A percentile compares a stretch with the other conserved stretches of the same genome.
Conservation (phyloP, 2,797 vertebrate genomes). For the Sebastes steindachneri region DNA sequence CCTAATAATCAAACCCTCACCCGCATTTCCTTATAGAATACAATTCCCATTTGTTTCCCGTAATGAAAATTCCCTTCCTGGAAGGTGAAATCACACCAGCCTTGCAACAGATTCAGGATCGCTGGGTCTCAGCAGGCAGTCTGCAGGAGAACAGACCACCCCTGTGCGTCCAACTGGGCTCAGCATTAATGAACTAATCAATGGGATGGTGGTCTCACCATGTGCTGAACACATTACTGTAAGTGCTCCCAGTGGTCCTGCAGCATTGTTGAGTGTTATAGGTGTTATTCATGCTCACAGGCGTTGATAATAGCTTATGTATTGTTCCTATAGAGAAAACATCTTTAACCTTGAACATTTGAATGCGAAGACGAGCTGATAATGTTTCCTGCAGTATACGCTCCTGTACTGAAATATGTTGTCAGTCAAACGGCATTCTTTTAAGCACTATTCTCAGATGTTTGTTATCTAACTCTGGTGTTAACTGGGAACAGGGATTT, state of each 20-base stretch:
- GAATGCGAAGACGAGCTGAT: background rate
- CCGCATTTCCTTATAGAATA: background rate
- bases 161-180: constrained; percentile 29
- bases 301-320: background rate
- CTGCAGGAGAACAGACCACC: constrained; percentile 26
- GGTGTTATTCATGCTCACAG: constrained; percentile 23
- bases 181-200: constrained; percentile 58
- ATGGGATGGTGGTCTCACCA: constrained; percentile 30
- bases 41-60: background rate
- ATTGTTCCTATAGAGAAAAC: background rate
- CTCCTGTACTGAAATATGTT: background rate
- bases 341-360: background rate
- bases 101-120: constrained; percentile 23
- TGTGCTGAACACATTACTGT: constrained; percentile 34
- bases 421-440: background rate
- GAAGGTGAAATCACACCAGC: background rate
- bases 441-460: background rate
- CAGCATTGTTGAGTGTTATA: background rate
- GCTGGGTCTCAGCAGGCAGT: constrained; percentile 18
- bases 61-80: constrained; percentile 10
- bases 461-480: background rate
- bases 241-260: constrained; percentile 27
- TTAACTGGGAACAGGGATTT: background rate
- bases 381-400: background rate
- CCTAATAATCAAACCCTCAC: background rate